Base-by-base conservation (phyloP, 2,113 vertebrate genomes). In the Microcebus ravelobensis region DNA sequence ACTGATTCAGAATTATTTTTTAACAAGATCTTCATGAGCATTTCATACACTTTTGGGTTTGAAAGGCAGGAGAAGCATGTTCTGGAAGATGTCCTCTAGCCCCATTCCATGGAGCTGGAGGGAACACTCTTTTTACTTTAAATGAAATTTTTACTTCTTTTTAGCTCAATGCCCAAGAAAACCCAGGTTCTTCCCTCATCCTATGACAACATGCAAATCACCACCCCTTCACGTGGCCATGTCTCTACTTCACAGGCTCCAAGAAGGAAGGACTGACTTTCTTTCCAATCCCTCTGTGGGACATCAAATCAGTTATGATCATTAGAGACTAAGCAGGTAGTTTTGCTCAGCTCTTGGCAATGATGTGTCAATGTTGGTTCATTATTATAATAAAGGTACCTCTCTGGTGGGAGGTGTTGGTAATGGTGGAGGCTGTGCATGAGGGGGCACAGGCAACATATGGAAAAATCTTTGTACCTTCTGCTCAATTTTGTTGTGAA, bases 11-110 rank as follows among this genome's bases (percentile, higher is more conserved):
- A 71, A 55, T 31, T 61, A n/a, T 67, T 77, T 71, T 67, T 50
- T 25, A 77, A 34, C 3, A 27, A 71, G 18, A 74, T 70, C 8
- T 88, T 20, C n/a, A 39, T 10, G 10, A 81, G 0, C 1, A 42
- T 48, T 63, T 81, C 34, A 27, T 71, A 65, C 0, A 67, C 8
- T 70, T 82, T 27, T 5, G 27, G 2, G 6, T 70, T 36, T 81
- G 39, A 52, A 9, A 73, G 74, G 8, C 23, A 74, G 45, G 14
- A 45, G 11, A 59, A 73, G 8, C 39, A 76, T 9, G 2, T 36
- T 8, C 14, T 9, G 2, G 34, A 21, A 9, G 25, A 91, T 4
- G 2, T 70, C 5, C 0, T 12, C 13, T 1, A 8, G 27, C 21
- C 4, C 8, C 2, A 23, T 25, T 61, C 29, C 23, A 52, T 63